Percentiles rank a stretch among this genome's conserved stretches.
Evolutionary conservation across 2,113 vertebrate genomes (phyloP).

Genomic region (Erythrolamprus reginae): DNA sequence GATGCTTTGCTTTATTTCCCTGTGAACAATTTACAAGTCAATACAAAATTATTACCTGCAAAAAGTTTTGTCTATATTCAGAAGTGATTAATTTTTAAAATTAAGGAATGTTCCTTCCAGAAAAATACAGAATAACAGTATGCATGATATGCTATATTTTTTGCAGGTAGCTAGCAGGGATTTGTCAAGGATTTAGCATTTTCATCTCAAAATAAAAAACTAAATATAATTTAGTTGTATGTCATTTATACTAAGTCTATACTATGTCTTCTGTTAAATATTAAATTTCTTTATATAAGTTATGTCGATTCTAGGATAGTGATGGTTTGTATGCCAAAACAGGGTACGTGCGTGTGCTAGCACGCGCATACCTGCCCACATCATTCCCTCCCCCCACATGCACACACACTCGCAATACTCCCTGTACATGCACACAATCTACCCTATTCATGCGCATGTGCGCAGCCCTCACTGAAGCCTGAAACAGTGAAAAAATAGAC

Average conservation of each 20-base stretch:
- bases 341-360: too few relatives aligned
- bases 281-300: not conserved
- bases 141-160: not conserved
- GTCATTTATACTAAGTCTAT: not conserved
- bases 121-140: not conserved
- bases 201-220: not conserved
- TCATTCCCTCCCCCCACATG: too few relatives aligned
- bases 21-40: constrained; percentile 8
- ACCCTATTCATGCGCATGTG: too few relatives aligned
- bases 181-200: not conserved
- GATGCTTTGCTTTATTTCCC: constrained; percentile 35
- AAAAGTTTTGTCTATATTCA: not conserved
- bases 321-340: too few relatives aligned
- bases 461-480: too few relatives aligned
- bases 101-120: not conserved
- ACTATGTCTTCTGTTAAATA: not conserved
- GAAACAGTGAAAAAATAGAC: too few relatives aligned
- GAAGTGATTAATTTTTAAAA: not conserved
- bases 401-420: too few relatives aligned
- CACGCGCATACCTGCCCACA: too few relatives aligned
- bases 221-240: not conserved
- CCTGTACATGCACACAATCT: too few relatives aligned
- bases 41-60: not conserved
- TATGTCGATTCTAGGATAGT: not conserved
- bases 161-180: not conserved